Conservation (phyloP, 1,140 invertebrate genomes). For the Octopus sinensis region DNA sequence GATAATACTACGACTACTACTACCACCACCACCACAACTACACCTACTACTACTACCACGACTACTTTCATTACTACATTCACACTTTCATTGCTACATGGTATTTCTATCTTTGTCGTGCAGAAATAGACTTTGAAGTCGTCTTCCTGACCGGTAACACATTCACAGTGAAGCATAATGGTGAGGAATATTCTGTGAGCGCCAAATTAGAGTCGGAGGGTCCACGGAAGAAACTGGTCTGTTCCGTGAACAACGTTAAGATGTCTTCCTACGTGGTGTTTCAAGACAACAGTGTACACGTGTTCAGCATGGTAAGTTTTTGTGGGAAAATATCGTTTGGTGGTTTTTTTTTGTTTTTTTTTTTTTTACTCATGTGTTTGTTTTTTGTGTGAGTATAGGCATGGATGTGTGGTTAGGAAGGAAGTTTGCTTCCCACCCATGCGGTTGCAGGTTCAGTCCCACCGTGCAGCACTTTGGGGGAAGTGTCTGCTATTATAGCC, state of each 20-base stretch:
- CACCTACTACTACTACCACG: no score
- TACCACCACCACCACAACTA: no score
- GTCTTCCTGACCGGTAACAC: constrained; percentile 29
- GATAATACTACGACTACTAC: no score
- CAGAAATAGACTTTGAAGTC: constrained; percentile 40
- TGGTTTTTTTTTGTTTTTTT: neutral
- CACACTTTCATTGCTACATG: neutral
- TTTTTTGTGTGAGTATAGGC: neutral
- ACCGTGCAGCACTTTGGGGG: no score
- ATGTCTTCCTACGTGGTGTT: constrained; percentile 52
- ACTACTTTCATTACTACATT: no score
- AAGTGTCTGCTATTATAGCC: no score
- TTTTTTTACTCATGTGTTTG: neutral
- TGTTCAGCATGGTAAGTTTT: constrained; percentile 56
- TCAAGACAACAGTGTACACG: constrained; percentile 52
- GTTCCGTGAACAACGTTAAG: constrained; percentile 51
- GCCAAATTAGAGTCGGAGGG: constrained; percentile 35
- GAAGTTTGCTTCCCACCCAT: no score
- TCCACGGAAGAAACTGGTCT: constrained; percentile 42
- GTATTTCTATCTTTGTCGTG: constrained; percentile 23
- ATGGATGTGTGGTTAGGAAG: no score
- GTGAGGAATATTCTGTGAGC: constrained; percentile 54
- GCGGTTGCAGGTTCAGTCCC: no score
- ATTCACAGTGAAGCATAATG: constrained; percentile 39
- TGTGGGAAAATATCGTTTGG: neutral